Percentiles rank a stretch among this genome's conserved stretches.
Conservation (phyloP, 1,140 invertebrate genomes). For the Neodiprion pinetum region DNA sequence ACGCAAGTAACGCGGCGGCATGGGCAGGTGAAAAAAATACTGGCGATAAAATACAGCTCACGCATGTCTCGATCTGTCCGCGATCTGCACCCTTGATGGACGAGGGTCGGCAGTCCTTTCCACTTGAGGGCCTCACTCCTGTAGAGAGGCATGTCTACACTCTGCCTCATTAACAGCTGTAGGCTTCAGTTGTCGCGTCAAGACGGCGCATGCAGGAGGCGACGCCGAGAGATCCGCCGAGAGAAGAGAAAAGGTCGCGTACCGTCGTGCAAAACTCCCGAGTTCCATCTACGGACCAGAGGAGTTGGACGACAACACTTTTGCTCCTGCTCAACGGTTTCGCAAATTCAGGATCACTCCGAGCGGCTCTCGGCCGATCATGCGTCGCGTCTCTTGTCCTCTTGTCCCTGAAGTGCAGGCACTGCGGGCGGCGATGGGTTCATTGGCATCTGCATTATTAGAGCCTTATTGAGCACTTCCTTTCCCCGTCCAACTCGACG, state of each 20-base stretch:
- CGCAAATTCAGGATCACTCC: not conserved
- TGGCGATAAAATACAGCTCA: not conserved
- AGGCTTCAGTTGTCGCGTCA: too few species aligned
- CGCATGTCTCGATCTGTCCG: conserved; percentile 1
- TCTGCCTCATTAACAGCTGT: conserved; percentile 4
- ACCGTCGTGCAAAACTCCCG: not conserved
- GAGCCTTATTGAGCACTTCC: conserved; percentile 25
- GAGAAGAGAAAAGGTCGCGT: conserved; percentile 29
- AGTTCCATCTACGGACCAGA: too few species aligned
- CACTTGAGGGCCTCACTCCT: not conserved
- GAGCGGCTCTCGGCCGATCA: conserved; percentile 11
- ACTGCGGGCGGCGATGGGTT: not conserved
- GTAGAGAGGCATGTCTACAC: not conserved
- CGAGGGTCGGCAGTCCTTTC: conserved; percentile 1
- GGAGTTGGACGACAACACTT: too few species aligned
- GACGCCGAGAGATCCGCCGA: conserved; percentile 27
- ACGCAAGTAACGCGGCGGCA: not conserved
- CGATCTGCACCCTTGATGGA: conserved; percentile 4
- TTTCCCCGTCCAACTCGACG: conserved; percentile 9
- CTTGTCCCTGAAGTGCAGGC: too few species aligned
- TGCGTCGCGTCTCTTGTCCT: too few species aligned
- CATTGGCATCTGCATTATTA: conserved; percentile 13
- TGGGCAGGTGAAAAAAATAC: not conserved
- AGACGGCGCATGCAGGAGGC: conserved; percentile 28
- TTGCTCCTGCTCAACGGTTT: too few species aligned